Evolutionary conservation across 2,797 vertebrate genomes (phyloP).

Genomic region (Caiman crocodilus): DNA sequence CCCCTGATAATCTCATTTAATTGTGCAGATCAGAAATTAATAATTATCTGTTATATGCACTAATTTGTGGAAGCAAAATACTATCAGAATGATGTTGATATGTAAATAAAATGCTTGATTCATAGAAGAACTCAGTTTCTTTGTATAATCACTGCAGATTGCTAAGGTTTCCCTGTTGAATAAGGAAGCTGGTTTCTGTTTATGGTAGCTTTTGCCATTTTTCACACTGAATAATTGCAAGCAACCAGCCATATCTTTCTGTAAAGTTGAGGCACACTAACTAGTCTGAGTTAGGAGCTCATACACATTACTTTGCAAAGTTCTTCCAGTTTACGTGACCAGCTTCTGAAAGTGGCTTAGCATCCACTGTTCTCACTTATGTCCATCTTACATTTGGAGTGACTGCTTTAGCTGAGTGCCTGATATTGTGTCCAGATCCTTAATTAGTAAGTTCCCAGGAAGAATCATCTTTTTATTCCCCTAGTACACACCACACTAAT

Average conservation of each 20-base stretch:
- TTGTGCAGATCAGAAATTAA: not conserved
- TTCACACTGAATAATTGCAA: not conserved
- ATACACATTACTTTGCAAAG: not conserved
- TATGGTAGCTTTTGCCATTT: not conserved
- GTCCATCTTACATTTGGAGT: no score
- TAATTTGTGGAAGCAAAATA: not conserved
- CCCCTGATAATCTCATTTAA: not conserved
- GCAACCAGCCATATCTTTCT: not conserved
- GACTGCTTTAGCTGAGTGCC: not conserved
- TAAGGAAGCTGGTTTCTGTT: not conserved
- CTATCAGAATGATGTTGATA: not conserved
- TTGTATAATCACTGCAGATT: not conserved
- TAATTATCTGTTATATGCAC: not conserved
- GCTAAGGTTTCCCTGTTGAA: not conserved
- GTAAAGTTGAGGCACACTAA: not conserved
- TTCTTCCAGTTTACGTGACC: not conserved
- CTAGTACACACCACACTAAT: not conserved
- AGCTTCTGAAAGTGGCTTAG: not conserved
- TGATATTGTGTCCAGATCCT: rapidly evolving
- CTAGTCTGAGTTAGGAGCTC: not conserved
- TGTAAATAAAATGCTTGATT: not conserved
- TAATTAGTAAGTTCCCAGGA: not conserved
- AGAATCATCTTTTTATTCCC: not conserved
- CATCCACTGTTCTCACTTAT: not conserved
- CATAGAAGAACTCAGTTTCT: not conserved